Base-by-base conservation (phyloP, 2,888 invertebrate genomes). In the Thereva unica region DNA sequence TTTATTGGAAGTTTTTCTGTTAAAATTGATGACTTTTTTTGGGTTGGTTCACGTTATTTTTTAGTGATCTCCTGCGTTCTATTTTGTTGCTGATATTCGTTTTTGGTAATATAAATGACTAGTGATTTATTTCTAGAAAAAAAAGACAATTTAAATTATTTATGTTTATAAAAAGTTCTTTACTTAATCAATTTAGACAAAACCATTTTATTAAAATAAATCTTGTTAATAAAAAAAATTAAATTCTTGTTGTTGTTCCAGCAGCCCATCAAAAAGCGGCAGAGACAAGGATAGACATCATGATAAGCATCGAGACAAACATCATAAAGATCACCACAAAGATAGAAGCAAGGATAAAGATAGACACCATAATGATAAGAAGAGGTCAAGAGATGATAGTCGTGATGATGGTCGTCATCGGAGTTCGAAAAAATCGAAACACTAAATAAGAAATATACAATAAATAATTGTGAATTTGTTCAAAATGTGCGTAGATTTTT, bases 331-430 rank as follows among this genome's bases (percentile, higher is more conserved):
- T 12, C 69, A 71, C 53, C 67, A 67, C 47, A 35, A 41, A 35
- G 66, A 67, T 45, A 41, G 40, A 41, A 12, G 23, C 6, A 23
- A 61, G 10, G 70, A 71, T 55, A 71, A 69, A 65, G 50, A 67
- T 55, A 56, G 67, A 69, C 79, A 80, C 73, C 79, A 80, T 67
- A 82, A 78, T 71, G 84, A 84, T 74, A 87, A 84, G 74, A 93
- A 93, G 79, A 86, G 93, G 50, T 86, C 89, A 45, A 86, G 92
- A 35, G 92, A 92, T 68, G 90, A 89, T 72, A 90, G 90, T 76
- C 84, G 85, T 57, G 91, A 91, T 52, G 82, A 82, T 73, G 84
- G 84, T 71, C 83, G 84, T 68, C 84, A 82, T 67, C 84, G 85
- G 76, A 86, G 87, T 70, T 83, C 88, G 61, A 92, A 92, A 79